phyloP scores from a whole-genome alignment of 1,140 invertebrate species.

The Pollicipes pollicipes region DNA sequence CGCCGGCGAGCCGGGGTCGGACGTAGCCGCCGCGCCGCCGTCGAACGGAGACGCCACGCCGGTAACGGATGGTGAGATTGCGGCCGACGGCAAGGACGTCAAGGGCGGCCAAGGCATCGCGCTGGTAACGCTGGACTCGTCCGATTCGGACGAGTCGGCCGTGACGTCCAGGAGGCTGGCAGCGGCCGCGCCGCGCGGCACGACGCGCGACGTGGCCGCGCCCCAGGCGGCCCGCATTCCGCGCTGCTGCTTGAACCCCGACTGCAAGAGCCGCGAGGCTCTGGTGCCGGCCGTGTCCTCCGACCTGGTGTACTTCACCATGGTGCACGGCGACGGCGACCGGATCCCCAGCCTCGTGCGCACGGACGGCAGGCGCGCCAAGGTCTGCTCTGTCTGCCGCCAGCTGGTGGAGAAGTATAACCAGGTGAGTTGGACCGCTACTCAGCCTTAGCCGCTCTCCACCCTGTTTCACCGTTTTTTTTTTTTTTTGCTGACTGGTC shows the following conservation, averaged over 20 bases:
- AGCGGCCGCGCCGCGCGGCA: too few relatives aligned
- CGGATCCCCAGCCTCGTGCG: background rate
- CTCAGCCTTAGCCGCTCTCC: too few relatives aligned
- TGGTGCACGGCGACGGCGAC: background rate
- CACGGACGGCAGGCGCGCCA: background rate
- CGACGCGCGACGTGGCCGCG: background rate
- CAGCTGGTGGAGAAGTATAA: background rate
- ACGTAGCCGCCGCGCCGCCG: too few relatives aligned
- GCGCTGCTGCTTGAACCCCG: background rate
- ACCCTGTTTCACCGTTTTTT: too few relatives aligned
- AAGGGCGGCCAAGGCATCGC: background rate
- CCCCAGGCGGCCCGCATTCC: too few relatives aligned
- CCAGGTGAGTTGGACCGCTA: background rate
- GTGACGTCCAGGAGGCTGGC: too few relatives aligned
- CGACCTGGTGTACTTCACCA: background rate
- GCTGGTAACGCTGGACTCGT: background rate
- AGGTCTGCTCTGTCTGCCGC: background rate
- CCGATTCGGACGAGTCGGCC: background rate
- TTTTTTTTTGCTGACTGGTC: too few relatives aligned
- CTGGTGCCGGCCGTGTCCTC: background rate
- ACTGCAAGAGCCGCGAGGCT: background rate
- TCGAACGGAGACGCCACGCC: too few relatives aligned
- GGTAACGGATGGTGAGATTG: too few relatives aligned
- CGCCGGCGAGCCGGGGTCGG: too few relatives aligned
- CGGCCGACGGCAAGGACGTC: too few relatives aligned